Base-by-base conservation (phyloP, 2,797 vertebrate genomes). In the Argyrosomus regius region DNA sequence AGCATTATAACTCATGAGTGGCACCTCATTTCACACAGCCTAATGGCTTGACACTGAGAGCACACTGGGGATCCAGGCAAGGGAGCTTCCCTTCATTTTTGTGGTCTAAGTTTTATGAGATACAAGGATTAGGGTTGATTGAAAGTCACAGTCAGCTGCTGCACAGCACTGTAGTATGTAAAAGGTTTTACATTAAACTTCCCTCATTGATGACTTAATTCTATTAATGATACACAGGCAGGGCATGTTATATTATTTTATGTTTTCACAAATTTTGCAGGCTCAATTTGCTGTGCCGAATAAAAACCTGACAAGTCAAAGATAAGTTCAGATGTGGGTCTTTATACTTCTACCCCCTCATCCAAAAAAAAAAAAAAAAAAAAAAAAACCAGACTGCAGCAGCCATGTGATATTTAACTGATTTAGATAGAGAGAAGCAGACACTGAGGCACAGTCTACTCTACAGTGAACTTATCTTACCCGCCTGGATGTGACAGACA, bases 1-100 rank as follows among this genome's bases (percentile, higher is more conserved):
- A 83, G 94, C 92, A 93, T 95, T 95, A 95, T 95, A 94, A 95
- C 92, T 95, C 93, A 94, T 95, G 95, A 96, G 94, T 96, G 95
- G 95, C 96, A 96, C 94, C 95, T 96, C 95, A 96, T 96, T 95
- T 96, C 94, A 95, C 95, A 95, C 95, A 94, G 94, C 93, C 95
- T 96, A 96, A 96, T 96, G 94, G 95, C 93, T 96, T 96, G 96
- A 96, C 95, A 96, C 94, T 84, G 90, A 87, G 93, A 94, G 92
- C 94, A 95, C 94, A 82, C 91, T 72, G 79, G 94, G 93, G 90
- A 91, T 94, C 92, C 91, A 86, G 84, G 88, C 90, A 83, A 74
- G 89, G 92, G 90, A 90, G 92, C 82, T 93, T 92, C 91, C 90
- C 87, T 81, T 89, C 73, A 60, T 84, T 91, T 91, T 83, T 88